A percentile compares a stretch with the other conserved stretches of the same genome.
Evolutionary conservation across 2,113 vertebrate species (phyloP).

Genomic region (Archilochus colubris): DNA sequence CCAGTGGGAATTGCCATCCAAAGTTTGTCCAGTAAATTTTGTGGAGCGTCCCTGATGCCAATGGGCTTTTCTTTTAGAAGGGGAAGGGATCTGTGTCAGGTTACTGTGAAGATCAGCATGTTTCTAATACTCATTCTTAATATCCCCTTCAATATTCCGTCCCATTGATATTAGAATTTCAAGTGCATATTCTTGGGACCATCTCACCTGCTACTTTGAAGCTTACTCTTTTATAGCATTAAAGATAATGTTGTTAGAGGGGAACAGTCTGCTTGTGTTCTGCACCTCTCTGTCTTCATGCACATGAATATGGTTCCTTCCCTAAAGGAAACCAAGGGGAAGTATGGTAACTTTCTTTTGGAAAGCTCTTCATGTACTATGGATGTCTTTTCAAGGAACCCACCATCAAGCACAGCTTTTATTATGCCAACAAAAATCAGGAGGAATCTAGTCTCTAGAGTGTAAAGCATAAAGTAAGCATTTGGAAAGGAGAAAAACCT

Average conservation of each 20-base stretch:
- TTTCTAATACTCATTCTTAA: not conserved
- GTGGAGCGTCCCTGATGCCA: not conserved
- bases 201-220: not conserved
- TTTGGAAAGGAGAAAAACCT: slow-evolving; percentile 48
- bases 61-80: not conserved
- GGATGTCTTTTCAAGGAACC: not conserved
- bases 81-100: not conserved
- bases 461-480: not conserved
- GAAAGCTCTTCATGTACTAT: not conserved
- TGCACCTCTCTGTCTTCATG: not conserved
- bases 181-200: not conserved
- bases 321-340: not conserved
- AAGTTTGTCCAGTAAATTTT: not conserved
- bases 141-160: not conserved
- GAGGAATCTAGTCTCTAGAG: not conserved
- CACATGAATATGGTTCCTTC: not conserved
- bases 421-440: slow-evolving; percentile 1
- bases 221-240: not conserved
- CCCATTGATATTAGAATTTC: not conserved
- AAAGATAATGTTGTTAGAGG: not conserved
- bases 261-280: not conserved
- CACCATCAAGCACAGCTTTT: not conserved
- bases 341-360: not conserved
- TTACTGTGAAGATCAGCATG: not conserved
- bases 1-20: not conserved